Evolutionary conservation across 1,140 invertebrate species (phyloP), one percentile per base, ranked within the genome.

Genomic region (Philopotamus ludificatus): DNA sequence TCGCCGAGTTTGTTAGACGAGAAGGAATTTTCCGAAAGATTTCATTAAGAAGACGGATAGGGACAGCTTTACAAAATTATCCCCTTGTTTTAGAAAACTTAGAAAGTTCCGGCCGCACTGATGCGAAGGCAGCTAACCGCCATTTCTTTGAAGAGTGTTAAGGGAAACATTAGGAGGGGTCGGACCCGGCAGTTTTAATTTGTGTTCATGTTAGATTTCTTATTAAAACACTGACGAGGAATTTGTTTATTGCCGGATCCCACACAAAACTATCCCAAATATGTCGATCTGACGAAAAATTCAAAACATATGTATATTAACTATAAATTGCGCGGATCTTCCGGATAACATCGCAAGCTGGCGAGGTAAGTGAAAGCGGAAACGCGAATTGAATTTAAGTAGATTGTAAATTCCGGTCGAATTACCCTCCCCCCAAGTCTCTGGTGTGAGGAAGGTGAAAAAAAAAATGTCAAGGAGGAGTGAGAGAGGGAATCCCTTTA

Each of bases 81-180:
- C 66, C 66, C 66, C 66, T 68, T 68, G 62, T 68, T 64, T 68
- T 64, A 68, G 61, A 68, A 68, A 68, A 68, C 59, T 68, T 67
- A 62, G 60, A 62, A 62, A 62, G 60, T 62, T 67, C 26, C 9
- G 45, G 53, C 53, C 55, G 55, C 49, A 66, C 49, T 57, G 51
- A 63, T 57, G 65, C 44, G 59, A 50, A 53, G 58, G 41, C 59
- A 44, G 53, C 50, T 54, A 60, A 68, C 66, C 66, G 50, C 59
- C 53, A 44, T 44, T 64, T 60, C 66, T 68, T 64, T 64, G 62
- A 68, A 45, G 34, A 63, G 45, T 50, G 61, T 42, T 60, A 44
- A 60, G 61, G 61, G 66, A 51, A 60, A 64, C 45, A 21, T 51
- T 45, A 63, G 18, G 55, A 54, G 55, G 61, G 21, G 42, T 47